Evolutionary conservation across 2,888 invertebrate genomes (phyloP).

Genomic region (Exocentrus adspersus): DNA sequence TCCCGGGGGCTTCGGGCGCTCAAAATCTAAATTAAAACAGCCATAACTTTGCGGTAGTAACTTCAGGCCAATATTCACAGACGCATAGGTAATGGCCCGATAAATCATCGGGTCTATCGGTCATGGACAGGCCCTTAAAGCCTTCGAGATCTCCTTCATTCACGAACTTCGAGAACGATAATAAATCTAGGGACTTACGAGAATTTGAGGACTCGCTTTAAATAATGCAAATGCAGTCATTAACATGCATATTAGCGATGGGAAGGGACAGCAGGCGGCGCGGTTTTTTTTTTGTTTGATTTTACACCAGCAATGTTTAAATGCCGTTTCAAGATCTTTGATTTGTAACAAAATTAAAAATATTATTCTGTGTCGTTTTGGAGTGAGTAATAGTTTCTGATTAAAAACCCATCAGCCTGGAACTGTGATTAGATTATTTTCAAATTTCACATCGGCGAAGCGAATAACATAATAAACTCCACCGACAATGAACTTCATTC

Average conservation of each 20-base stretch:
- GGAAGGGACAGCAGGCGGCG: constrained; percentile 10
- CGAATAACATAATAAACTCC: too few species aligned
- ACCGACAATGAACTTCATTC: too few species aligned
- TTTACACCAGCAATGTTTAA: too few species aligned
- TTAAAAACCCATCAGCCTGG: too few species aligned
- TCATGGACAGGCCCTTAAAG: constrained; percentile 40
- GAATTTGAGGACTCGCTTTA: constrained; percentile 37
- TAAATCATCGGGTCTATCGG: constrained; percentile 48
- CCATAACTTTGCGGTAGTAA: constrained; percentile 12
- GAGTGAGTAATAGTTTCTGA: too few species aligned
- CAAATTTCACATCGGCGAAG: too few species aligned
- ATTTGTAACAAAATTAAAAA: too few species aligned
- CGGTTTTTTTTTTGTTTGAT: constrained; percentile 22
- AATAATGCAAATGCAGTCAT: constrained; percentile 47
- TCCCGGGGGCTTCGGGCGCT: background rate
- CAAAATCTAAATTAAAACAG: constrained; percentile 20
- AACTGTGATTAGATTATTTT: too few species aligned
- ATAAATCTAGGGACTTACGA: constrained; percentile 44
- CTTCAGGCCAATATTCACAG: constrained; percentile 38
- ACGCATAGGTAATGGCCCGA: constrained; percentile 43
- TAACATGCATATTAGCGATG: constrained; percentile 41
- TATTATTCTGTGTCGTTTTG: too few species aligned
- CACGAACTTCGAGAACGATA: constrained; percentile 39
- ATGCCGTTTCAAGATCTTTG: too few species aligned
- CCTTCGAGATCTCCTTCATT: constrained; percentile 38